These are phyloP conservation scores for Periplaneta americana DNA, from an alignment of 1,140 invertebrate species.

Conservation along the genomic window DNA sequence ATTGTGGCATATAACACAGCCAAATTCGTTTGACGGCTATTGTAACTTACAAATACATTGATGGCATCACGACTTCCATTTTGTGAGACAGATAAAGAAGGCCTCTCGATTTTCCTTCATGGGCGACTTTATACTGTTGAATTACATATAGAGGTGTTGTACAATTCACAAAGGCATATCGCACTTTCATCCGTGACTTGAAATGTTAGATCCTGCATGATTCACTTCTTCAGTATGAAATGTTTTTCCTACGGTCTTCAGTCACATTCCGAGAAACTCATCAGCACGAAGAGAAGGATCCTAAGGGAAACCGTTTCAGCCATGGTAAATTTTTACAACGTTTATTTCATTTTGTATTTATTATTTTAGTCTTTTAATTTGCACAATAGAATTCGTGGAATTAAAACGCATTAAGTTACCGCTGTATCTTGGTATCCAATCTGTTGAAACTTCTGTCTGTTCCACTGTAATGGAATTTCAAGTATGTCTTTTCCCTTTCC, in stretches of 20 bases:
- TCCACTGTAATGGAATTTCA: background rate
- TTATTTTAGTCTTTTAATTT: background rate
- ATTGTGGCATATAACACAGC: background rate
- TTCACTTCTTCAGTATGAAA: background rate
- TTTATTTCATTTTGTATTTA: background rate
- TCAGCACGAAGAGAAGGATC: background rate
- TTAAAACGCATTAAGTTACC: background rate
- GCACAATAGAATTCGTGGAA: background rate
- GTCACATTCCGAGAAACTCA: background rate
- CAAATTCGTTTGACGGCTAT: background rate
- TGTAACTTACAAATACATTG: background rate
- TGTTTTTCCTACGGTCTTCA: background rate
- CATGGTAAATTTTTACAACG: background rate
- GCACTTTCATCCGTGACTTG: too few relatives aligned
- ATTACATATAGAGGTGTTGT: background rate
- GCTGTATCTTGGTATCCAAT: background rate
- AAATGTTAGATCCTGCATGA: background rate
- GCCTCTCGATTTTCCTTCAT: background rate
- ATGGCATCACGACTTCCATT: background rate
- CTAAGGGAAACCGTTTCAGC: background rate
- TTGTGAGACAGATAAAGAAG: background rate
- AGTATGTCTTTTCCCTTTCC: background rate
- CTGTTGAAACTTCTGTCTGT: background rate
- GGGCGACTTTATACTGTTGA: background rate
- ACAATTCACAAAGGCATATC: too few relatives aligned